Base-by-base conservation (phyloP, 2,797 vertebrate genomes). In the Antennarius maculatus region DNA sequence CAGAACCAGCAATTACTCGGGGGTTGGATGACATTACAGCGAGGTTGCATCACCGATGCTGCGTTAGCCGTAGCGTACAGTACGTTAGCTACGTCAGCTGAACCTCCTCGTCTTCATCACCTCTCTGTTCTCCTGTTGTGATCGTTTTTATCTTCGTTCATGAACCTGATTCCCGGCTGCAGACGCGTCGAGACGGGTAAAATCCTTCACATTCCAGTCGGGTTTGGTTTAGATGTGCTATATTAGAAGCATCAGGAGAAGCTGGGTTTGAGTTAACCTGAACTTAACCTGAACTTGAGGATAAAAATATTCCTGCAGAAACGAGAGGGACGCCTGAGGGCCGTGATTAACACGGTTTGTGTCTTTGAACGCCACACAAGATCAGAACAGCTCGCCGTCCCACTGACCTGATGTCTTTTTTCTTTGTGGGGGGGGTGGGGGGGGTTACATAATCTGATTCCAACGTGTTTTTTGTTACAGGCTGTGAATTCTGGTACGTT, bases 321-420 rank as follows among this genome's bases (percentile, higher is more conserved):
- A n/a, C n/a, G n/a, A n/a, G n/a, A n/a, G n/a, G n/a, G n/a, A n/a
- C n/a, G 65, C 39, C 63, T 57, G 47, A 55, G 74, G 56, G 71
- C 82, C 87, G 86, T 87, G 86, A 83, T 89, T 88, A 90, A 82
- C 78, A 23, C 79, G 59, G 69, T 56, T 45, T 84, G 72, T 74
- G 80, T 83, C 82, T 80, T 72, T 83, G 64, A 74, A 59, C 69
- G 60, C 66, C 34, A 48, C 66, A 75, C 79, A 87, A 85, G 82
- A 85, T 88, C 77, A 71, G 39, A 55, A 46, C 56, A 46, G 74
- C 10, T 53, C n/a, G n/a, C n/a, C n/a, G n/a, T n/a, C n/a, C n/a
- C n/a, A n/a, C n/a, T n/a, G n/a, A n/a, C n/a, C n/a, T n/a, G n/a
- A n/a, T n/a, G n/a, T n/a, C n/a, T n/a, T n/a, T n/a, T n/a, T n/a